Evolutionary conservation across 1,140 invertebrate species (phyloP), one percentile per base, ranked within the genome.

Genomic region (Pteromalus puparum): DNA sequence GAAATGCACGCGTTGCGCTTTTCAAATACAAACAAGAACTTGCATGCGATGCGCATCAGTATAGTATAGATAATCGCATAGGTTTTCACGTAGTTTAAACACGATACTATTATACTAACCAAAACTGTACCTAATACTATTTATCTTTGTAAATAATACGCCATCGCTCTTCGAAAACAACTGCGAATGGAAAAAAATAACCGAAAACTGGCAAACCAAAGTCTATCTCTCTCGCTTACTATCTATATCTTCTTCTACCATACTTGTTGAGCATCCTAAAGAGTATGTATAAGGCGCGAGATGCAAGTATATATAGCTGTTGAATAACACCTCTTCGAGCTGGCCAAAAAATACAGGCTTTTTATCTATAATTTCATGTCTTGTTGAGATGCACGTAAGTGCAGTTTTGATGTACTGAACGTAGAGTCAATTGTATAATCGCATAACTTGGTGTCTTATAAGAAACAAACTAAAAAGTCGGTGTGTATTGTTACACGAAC

Each of bases 401-500:
- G 26, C 42, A 21, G 12, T 28, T 28, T 34, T 38, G 21, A 24
- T 48, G 42, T 34, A 7, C 18, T 13, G 68, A 26, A 26, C 24
- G 24, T 28, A 26, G 21, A 46, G 9, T 74, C 72, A 18, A 18
- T 28, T 70, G 13, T 28, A 30, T 34, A 28, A 21, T 65, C 34
- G 9, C 10, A n/a, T n/a, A 70, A 38, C 53, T 15, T 24, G 48
- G 53, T 65, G n/a, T 12, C 78, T 46, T 24, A 15, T 28, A 10
- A 83, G 75, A 77, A 83, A 80, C 70, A 30, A 88, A 83, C 53
- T 61, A 61, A 61, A 65, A 74, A 81, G 83, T 67, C 53, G 2
- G 77, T 87, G 85, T 89, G 79, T 88, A 72, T 88, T 82, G 38
- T 86, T 87, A 87, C 88, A 79, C 86, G 87, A 86, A 88, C 86